These are phyloP conservation scores for Ectropis grisescens DNA, from an alignment of 1,140 invertebrate species.

Conservation along the genomic window DNA sequence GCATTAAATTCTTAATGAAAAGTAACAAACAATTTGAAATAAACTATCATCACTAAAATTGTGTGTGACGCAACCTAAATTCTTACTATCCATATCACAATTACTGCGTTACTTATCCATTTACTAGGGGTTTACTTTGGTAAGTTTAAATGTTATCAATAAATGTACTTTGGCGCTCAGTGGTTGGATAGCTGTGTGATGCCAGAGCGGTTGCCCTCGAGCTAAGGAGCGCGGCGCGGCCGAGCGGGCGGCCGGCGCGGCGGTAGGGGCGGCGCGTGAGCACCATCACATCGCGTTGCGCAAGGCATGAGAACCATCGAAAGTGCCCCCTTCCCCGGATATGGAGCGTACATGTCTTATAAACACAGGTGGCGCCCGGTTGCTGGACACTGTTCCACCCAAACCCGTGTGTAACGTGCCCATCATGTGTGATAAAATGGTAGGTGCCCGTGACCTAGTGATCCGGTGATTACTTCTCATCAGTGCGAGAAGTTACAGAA, in stretches of 20 bases:
- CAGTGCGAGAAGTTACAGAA: too few relatives aligned
- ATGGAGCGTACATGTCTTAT: conserved; percentile 55
- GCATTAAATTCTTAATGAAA: too few relatives aligned
- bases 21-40: too few relatives aligned
- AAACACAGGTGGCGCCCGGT: conserved; percentile 49
- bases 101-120: too few relatives aligned
- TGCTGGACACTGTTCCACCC: conserved; percentile 52
- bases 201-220: neutral
- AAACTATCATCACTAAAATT: too few relatives aligned
- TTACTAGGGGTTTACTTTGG: too few relatives aligned
- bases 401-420: conserved; percentile 29
- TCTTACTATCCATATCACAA: too few relatives aligned
- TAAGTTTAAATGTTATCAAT: too few relatives aligned
- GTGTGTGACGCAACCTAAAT: too few relatives aligned
- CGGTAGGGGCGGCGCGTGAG: conserved; percentile 35
- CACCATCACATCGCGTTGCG: conserved; percentile 49
- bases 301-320: conserved; percentile 55
- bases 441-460: conserved; percentile 34
- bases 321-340: conserved; percentile 58
- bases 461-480: conserved; percentile 10
- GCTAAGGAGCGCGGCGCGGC: neutral
- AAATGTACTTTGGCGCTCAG: too few relatives aligned
- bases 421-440: conserved; percentile 58
- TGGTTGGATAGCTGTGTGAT: too few relatives aligned
- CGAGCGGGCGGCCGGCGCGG: conserved; percentile 2